Conservation (phyloP, 2,797 vertebrate species). For the Mico argentatus region DNA sequence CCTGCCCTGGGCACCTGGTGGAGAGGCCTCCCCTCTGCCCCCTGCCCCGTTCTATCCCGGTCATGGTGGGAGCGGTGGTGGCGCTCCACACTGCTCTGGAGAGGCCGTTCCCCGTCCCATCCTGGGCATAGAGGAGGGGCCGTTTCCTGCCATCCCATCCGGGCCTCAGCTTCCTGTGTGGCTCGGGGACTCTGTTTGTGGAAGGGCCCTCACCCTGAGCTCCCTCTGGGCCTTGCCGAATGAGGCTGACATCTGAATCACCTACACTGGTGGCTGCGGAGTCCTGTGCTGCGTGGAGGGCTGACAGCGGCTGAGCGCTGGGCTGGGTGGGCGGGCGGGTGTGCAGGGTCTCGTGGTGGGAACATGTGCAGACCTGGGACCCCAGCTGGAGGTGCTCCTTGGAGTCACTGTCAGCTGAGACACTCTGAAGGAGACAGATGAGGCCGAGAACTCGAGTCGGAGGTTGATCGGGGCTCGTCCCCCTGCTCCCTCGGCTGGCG, state of each 20-base stretch:
- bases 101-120: no score
- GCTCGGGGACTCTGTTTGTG: not conserved
- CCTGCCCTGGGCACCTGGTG: no score
- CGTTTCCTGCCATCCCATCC: no score
- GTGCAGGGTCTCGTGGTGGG: not conserved
- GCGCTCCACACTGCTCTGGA: not conserved
- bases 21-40: not conserved
- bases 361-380: not conserved
- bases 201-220: not conserved
- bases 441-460: not conserved
- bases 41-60: fast-evolving
- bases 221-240: not conserved
- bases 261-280: not conserved
- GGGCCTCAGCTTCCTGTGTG: not conserved
- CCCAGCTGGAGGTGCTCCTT: not conserved
- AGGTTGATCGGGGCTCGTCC: not conserved
- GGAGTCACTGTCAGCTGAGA: not conserved
- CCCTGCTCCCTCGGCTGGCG: not conserved
- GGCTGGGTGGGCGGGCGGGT: not conserved
- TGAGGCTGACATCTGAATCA: not conserved
- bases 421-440: not conserved
- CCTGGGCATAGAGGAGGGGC: no score
- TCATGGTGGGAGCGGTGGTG: no score
- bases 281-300: not conserved
- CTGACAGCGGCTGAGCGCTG: not conserved